Percentiles rank a stretch among this genome's conserved stretches.
phyloP scores from a whole-genome alignment of 2,797 vertebrate genomes.

The Myotis planiceps region DNA sequence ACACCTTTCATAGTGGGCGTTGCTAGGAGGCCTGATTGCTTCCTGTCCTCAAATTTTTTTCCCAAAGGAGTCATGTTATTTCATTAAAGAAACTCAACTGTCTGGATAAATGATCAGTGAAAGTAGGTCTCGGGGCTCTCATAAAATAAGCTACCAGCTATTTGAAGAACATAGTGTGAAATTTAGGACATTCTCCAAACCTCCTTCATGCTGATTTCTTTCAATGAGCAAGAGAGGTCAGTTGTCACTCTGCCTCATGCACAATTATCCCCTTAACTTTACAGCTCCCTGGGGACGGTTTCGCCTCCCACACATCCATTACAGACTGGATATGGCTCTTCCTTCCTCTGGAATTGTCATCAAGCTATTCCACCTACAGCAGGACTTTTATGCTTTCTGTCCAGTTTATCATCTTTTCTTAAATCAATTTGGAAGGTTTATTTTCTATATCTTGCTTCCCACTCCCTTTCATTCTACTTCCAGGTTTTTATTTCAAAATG shows the following conservation, averaged over 20 bases:
- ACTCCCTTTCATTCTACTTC: background rate
- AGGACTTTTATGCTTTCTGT: background rate
- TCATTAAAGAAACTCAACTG: slow-evolving; percentile 71
- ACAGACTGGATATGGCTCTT: background rate
- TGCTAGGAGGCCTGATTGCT: background rate
- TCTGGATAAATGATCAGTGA: slow-evolving; percentile 68
- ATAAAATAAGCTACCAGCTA: slow-evolving; percentile 66
- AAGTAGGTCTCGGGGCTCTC: slow-evolving; percentile 64
- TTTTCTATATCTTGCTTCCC: background rate
- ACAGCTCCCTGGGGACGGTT: background rate
- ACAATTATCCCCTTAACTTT: slow-evolving; percentile 56
- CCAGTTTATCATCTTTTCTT: slow-evolving; percentile 31
- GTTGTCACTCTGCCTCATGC: background rate
- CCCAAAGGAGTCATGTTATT: slow-evolving; percentile 64
- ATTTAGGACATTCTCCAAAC: slow-evolving; percentile 21
- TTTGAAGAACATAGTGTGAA: slow-evolving; percentile 58
- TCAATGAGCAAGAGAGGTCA: slow-evolving; percentile 50
- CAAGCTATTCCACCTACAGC: background rate
- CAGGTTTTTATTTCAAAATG: background rate
- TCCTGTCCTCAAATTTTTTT: slow-evolving; percentile 16
- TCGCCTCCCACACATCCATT: background rate
- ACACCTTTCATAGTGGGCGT: background rate
- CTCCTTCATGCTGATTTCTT: slow-evolving; percentile 61
- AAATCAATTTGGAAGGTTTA: slow-evolving; percentile 42
- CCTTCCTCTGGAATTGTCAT: background rate